Conservation (phyloP, 1,140 invertebrate species). For the Batillaria attramentaria region DNA sequence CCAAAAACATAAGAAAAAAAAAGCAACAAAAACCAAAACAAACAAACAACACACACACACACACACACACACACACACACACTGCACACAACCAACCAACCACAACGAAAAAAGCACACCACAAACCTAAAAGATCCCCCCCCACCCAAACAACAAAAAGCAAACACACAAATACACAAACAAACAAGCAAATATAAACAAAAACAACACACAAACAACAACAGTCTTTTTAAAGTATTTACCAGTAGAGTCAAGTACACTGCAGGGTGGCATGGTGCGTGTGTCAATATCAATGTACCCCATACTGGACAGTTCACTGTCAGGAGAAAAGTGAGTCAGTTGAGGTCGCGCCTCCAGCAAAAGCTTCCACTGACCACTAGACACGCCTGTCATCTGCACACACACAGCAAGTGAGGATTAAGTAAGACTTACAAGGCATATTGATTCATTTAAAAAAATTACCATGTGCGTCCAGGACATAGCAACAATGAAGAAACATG, state of each 20-base stretch:
- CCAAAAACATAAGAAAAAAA: too few relatives aligned
- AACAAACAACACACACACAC: constrained; percentile 1
- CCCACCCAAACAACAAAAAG: background rate
- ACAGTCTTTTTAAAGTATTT: constrained; percentile 36
- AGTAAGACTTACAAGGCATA: background rate
- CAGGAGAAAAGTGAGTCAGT: constrained; percentile 33
- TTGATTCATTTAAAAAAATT: too few relatives aligned
- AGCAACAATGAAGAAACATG: too few relatives aligned
- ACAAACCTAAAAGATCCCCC: background rate
- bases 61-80: background rate
- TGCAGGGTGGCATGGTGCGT: constrained; percentile 49
- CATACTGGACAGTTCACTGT: constrained; percentile 38
- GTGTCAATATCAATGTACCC: constrained; percentile 57
- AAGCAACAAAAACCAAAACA: too few relatives aligned
- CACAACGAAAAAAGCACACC: background rate
- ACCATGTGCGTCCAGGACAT: too few relatives aligned
- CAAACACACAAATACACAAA: constrained; percentile 7
- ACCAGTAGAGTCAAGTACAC: constrained; percentile 77
- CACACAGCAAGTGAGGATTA: background rate
- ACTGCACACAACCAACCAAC: background rate
- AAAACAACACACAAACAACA: background rate
- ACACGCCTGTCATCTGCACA: constrained; percentile 75
- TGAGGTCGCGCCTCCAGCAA: constrained; percentile 67
- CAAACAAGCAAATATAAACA: background rate
- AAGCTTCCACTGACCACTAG: constrained; percentile 71